Conservation (phyloP, 2,797 vertebrate genomes). For the Alosa sapidissima region DNA sequence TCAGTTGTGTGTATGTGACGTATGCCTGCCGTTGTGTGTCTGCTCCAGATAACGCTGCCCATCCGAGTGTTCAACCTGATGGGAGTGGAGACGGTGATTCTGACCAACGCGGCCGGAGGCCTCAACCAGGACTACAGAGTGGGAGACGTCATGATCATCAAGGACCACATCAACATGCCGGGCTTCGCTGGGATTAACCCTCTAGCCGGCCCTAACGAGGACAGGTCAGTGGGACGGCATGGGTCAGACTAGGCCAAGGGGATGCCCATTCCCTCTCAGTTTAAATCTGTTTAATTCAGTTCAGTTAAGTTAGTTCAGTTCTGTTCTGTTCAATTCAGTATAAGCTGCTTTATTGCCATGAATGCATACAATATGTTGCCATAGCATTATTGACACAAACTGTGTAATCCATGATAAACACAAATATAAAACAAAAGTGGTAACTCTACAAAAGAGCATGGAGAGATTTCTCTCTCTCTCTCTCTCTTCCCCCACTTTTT, state of each 20-base stretch:
- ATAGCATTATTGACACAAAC: too few species aligned
- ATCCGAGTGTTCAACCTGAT: conserved; percentile 85
- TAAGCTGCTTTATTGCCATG: too few species aligned
- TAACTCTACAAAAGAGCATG: too few species aligned
- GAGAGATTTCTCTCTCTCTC: neutral
- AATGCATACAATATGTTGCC: too few species aligned
- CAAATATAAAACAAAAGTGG: too few species aligned
- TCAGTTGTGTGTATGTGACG: neutral
- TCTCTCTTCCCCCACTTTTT: conserved; percentile 14
- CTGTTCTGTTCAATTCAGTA: too few species aligned
- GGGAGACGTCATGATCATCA: conserved; percentile 89
- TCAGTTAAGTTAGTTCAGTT: too few species aligned
- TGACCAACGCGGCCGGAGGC: conserved; percentile 89
- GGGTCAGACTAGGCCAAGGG: neutral
- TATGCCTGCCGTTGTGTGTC: neutral
- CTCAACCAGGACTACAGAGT: conserved; percentile 85
- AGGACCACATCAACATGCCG: conserved; percentile 88
- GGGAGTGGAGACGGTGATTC: conserved; percentile 81
- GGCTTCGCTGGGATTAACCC: conserved; percentile 84
- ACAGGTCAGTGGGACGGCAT: conserved; percentile 65
- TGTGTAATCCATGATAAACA: too few species aligned
- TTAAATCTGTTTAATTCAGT: too few species aligned
- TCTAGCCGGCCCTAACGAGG: conserved; percentile 81
- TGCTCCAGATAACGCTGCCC: conserved; percentile 80
- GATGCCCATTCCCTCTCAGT: neutral